Evolutionary conservation across 2,797 vertebrate genomes (phyloP).

Genomic region (Luscinia megarhynchos): DNA sequence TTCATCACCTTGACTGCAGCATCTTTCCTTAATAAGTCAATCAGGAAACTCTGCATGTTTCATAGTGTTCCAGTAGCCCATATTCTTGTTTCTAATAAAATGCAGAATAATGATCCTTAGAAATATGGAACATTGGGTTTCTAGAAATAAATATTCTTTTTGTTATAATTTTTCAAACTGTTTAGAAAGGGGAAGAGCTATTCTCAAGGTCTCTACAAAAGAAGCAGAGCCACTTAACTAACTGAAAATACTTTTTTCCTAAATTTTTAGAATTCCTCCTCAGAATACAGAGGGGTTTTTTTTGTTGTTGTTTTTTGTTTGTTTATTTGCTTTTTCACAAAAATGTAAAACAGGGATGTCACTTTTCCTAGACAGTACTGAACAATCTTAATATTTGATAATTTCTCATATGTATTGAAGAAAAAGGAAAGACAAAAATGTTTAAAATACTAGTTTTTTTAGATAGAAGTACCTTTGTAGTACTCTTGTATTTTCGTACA

Average conservation of each 20-base stretch:
- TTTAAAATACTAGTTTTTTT: background rate
- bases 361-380: background rate
- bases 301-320: background rate
- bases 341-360: background rate
- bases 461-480: background rate
- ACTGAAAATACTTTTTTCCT: background rate
- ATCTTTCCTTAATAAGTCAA: background rate
- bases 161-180: too few species aligned
- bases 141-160: background rate
- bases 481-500: background rate
- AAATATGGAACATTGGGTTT: background rate
- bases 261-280: background rate
- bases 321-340: background rate
- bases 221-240: background rate
- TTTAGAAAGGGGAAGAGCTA: background rate
- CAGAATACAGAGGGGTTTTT: fast-evolving
- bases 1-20: background rate
- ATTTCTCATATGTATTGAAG: background rate
- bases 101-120: background rate
- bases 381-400: background rate
- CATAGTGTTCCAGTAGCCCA: background rate
- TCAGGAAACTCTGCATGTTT: background rate
- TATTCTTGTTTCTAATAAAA: background rate
- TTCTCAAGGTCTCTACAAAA: background rate
- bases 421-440: background rate